A percentile compares a stretch with the other conserved stretches of the same genome.
phyloP scores from a whole-genome alignment of 2,113 vertebrate genomes.

The Typhlomys cinereus region DNA sequence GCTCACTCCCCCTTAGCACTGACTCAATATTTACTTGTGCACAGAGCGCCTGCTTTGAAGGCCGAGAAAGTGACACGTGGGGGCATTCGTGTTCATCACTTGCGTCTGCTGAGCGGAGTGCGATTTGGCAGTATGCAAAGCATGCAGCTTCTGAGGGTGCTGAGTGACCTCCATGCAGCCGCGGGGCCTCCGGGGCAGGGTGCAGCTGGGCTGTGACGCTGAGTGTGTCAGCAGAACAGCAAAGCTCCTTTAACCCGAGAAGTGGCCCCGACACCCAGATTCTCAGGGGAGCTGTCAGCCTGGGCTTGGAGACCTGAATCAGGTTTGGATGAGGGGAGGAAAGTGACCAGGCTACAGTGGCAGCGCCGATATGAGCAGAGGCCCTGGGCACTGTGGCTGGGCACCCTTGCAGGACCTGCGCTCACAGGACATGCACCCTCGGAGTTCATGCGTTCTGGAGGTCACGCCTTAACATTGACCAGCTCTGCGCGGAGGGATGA shows the following conservation, averaged over 20 bases:
- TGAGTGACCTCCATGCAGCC: rapidly evolving
- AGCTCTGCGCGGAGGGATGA: background rate
- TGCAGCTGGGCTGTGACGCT: background rate
- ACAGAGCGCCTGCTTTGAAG: background rate
- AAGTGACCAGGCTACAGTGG: background rate
- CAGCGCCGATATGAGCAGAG: background rate
- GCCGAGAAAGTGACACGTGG: background rate
- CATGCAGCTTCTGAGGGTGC: rapidly evolving
- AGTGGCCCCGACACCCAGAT: background rate
- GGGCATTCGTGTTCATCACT: background rate
- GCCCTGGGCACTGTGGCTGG: background rate
- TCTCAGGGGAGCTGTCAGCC: rapidly evolving
- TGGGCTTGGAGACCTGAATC: background rate
- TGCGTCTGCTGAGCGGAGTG: background rate
- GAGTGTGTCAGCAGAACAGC: rapidly evolving
- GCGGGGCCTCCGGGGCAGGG: rapidly evolving
- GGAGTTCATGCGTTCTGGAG: background rate
- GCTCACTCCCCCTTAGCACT: background rate
- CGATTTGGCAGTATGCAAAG: background rate
- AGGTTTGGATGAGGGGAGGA: rapidly evolving
- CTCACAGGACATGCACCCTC: background rate
- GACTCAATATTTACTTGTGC: background rate
- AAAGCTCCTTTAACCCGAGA: no score
- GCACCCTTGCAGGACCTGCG: background rate
- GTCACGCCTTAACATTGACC: background rate